phyloP scores from a whole-genome alignment of 2,888 invertebrate species.

The Leptothorax acervorum region DNA sequence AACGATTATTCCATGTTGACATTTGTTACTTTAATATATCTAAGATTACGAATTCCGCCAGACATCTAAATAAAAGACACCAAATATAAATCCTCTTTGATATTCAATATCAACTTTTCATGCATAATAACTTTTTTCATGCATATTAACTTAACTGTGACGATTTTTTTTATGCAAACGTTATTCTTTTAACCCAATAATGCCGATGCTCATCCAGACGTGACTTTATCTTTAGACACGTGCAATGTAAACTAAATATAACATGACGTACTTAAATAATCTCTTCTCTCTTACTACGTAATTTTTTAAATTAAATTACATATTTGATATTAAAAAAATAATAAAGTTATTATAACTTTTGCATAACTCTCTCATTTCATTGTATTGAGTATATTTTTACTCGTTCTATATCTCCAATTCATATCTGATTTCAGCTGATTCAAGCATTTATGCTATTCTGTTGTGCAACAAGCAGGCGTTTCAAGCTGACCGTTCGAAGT shows the following conservation, averaged over 20 bases:
- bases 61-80: not conserved
- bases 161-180: slow-evolving; percentile 24
- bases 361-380: not conserved
- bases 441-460: not conserved
- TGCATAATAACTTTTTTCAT: slow-evolving; percentile 27
- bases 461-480: slow-evolving; percentile 32
- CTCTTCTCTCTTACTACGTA: not conserved
- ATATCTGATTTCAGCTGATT: not conserved
- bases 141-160: slow-evolving; percentile 39
- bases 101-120: slow-evolving; percentile 12
- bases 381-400: not conserved
- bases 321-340: not conserved
- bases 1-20: not conserved
- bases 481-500: slow-evolving; percentile 38
- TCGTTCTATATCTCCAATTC: not conserved
- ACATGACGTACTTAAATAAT: slow-evolving; percentile 43
- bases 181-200: slow-evolving; percentile 45
- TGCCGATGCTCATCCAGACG: slow-evolving; percentile 23
- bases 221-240: slow-evolving; percentile 42
- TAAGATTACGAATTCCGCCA: not conserved
- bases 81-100: slow-evolving; percentile 27
- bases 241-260: slow-evolving; percentile 45
- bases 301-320: slow-evolving; percentile 26
- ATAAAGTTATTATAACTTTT: not conserved
- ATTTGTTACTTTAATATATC: not conserved